phyloP scores from a whole-genome alignment of 1,140 invertebrate species.

The Drosophila tristis region DNA sequence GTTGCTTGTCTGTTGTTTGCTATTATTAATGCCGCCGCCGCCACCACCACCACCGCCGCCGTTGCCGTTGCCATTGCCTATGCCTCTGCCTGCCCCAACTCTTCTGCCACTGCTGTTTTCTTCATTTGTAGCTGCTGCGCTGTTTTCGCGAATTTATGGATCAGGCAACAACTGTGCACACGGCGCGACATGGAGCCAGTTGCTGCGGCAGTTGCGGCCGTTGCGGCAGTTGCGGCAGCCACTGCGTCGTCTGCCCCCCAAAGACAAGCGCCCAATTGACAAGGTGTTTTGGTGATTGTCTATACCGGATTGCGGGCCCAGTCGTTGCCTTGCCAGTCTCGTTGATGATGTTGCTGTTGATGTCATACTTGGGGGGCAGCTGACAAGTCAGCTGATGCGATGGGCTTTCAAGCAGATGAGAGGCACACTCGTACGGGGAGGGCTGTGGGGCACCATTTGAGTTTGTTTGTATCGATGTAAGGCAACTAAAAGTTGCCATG shows the following conservation, averaged over 20 bases:
- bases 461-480: too few relatives aligned
- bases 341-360: conserved; percentile 5
- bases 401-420: background rate
- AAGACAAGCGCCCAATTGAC: conserved; percentile 63
- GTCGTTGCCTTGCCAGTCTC: conserved; percentile 4
- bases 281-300: conserved; percentile 55
- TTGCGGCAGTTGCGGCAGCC: conserved; percentile 15
- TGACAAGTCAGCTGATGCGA: conserved; percentile 26
- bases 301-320: conserved; percentile 38
- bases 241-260: conserved; percentile 54
- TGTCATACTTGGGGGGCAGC: conserved; percentile 33
- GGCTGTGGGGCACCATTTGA: too few relatives aligned
- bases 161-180: conserved; percentile 60
- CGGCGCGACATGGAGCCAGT: conserved; percentile 53
- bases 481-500: too few relatives aligned
- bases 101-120: conserved; percentile 33
- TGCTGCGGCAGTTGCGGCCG: background rate
- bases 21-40: conserved; percentile 72
- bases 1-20: conserved; percentile 72
- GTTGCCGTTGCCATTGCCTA: background rate
- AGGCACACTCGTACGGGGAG: background rate
- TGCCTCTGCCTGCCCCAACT: background rate
- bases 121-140: conserved; percentile 36
- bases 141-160: conserved; percentile 74
- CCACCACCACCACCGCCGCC: conserved; percentile 24